A percentile compares a stretch with the other conserved stretches of the same genome.
These are phyloP conservation scores for Cartodere bifasciata DNA, from an alignment of 2,888 invertebrate genomes.

Conservation along the genomic window DNA sequence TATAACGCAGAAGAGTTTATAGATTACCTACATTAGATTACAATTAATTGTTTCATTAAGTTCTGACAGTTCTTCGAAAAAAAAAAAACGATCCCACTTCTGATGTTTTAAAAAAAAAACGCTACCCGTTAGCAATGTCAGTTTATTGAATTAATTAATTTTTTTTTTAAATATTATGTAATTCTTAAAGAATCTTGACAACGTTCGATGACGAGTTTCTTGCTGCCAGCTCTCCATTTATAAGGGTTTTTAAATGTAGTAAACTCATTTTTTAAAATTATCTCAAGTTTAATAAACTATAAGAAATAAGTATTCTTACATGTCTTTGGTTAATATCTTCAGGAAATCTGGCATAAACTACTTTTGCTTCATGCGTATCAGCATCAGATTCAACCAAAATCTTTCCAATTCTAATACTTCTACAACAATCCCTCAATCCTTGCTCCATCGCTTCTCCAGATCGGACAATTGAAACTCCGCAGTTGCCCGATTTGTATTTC, in stretches of 20 bases:
- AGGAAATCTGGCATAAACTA: slow-evolving; percentile 95
- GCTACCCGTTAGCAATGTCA: no score
- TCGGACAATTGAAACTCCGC: slow-evolving; percentile 93
- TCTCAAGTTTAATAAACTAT: not conserved
- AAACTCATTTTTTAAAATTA: not conserved
- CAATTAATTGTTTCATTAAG: no score
- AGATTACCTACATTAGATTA: no score
- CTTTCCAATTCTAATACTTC: slow-evolving; percentile 96
- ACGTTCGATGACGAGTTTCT: not conserved
- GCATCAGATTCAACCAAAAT: slow-evolving; percentile 94
- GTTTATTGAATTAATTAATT: not conserved
- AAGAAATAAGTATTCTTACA: slow-evolving; percentile 20
- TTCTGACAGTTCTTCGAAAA: no score
- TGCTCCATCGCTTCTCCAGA: slow-evolving; percentile 50
- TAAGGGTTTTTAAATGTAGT: slow-evolving; percentile 1
- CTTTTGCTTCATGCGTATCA: slow-evolving; percentile 91
- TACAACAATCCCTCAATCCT: slow-evolving; percentile 89
- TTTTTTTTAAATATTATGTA: slow-evolving; percentile 2
- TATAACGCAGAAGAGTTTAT: no score
- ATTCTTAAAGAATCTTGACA: not conserved
- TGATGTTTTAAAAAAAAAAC: no score
- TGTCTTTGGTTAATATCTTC: slow-evolving; percentile 83
- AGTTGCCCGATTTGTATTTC: slow-evolving; percentile 93
- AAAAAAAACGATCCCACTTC: no score
- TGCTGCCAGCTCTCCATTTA: not conserved